Evolutionary conservation across 2,797 vertebrate genomes (phyloP), one percentile per base, ranked within the genome.

Genomic region (Diglossa cyanea): DNA sequence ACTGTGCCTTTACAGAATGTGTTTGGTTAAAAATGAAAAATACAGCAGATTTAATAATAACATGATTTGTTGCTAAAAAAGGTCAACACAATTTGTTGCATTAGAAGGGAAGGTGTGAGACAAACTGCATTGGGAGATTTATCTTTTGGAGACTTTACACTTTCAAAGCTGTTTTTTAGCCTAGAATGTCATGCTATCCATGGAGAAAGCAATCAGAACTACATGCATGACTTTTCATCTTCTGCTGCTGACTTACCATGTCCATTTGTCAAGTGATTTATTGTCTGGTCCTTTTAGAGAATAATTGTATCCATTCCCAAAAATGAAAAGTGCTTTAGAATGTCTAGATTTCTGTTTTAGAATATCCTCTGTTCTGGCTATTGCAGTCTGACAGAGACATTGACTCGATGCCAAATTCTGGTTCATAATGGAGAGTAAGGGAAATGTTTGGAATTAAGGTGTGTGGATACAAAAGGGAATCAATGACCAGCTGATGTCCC

Each of bases 221-320:
- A 2, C 44, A 21, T 42, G 72, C 60, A 44, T 42, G 58, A 47
- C 67, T 85, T 80, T 67, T 72, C 78, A 80, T 74, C 78, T 68
- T 91, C 71, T 68, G 1, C 57, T 80, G 65, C 71, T 77, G 83
- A 87, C 94, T 73, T 92, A 70, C 53, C 80, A 17, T 45, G 48
- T 91, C 88, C 91, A 61, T 89, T 93, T 82, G 61, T 44, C 4
- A 10, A 87, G 75, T 87, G 88, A 92, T 93, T 94, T 94, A 94
- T 92, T 87, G 54, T 63, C 72, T 77, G 75, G 18, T 74, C 84
- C 65, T 79, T 82, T 71, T 37, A 60, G 74, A 83, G 65, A 61
- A 65, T 89, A 88, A 91, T 77, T 71, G 66, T 66, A 80, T 93
- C 75, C 57, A 55, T 93, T 85, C 31, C 65, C 68, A 7, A 47